A percentile compares a stretch with the other conserved stretches of the same genome.
These are phyloP conservation scores for Limonius californicus DNA, from an alignment of 1,140 invertebrate species.

Conservation along the genomic window DNA sequence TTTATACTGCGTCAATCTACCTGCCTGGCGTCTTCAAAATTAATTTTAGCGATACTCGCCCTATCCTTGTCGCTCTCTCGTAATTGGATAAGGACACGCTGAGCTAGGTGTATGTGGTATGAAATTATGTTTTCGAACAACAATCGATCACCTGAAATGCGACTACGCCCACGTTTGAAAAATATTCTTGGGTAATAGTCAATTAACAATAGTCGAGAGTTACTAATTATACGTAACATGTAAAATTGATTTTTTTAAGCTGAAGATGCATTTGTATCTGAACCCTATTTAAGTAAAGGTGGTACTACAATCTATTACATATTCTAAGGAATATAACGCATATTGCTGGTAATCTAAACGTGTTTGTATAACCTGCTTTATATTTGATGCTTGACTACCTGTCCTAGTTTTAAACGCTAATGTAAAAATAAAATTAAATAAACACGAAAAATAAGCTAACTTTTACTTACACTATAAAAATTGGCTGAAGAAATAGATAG, in stretches of 20 bases:
- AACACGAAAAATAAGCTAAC: too few species aligned
- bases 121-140: slow-evolving; percentile 30
- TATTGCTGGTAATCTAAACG: too few species aligned
- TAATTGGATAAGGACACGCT: slow-evolving; percentile 12
- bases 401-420: too few species aligned
- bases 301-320: too few species aligned
- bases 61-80: slow-evolving; percentile 4
- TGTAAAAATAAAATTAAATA: too few species aligned
- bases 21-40: slow-evolving; percentile 28
- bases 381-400: too few species aligned
- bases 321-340: too few species aligned
- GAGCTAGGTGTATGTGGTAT: slow-evolving; percentile 9
- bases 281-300: too few species aligned
- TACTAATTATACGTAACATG: not conserved
- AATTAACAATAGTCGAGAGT: slow-evolving; percentile 17
- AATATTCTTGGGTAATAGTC: slow-evolving; percentile 23
- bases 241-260: slow-evolving; percentile 6
- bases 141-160: slow-evolving; percentile 28
- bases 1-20: slow-evolving; percentile 27
- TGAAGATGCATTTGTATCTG: too few species aligned
- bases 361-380: too few species aligned
- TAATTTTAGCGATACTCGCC: slow-evolving; percentile 21
- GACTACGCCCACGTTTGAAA: slow-evolving; percentile 27
- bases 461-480: too few species aligned
- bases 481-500: too few species aligned